phyloP scores from a whole-genome alignment of 2,113 vertebrate genomes.

The Euleptes europaea region DNA sequence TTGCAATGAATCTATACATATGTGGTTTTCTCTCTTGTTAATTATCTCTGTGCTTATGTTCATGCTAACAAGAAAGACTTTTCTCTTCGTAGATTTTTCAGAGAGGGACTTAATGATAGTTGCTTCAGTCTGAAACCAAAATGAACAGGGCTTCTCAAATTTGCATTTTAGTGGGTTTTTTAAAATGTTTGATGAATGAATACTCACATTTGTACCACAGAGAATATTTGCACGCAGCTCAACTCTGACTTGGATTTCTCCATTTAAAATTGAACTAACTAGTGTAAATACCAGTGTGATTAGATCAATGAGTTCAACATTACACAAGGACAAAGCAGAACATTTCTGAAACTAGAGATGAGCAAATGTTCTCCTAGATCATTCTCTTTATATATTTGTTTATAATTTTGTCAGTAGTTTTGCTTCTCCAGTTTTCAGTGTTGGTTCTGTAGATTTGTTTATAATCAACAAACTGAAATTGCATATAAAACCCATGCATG shows the following conservation, averaged over 20 bases:
- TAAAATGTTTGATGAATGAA: constrained; percentile 10
- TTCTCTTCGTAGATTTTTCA: constrained; percentile 20
- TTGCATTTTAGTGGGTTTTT: background rate
- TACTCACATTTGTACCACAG: background rate
- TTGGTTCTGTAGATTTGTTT: too few relatives aligned
- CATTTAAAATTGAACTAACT: background rate
- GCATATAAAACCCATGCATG: too few relatives aligned
- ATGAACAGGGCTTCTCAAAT: constrained; percentile 18
- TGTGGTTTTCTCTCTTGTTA: background rate
- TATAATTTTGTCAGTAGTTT: too few relatives aligned
- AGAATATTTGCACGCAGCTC: background rate
- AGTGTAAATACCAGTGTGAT: background rate
- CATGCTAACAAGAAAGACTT: constrained; percentile 39
- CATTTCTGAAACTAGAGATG: background rate
- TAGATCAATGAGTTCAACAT: background rate
- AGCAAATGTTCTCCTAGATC: background rate
- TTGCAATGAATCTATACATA: background rate
- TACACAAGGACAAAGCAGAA: background rate
- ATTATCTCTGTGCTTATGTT: constrained; percentile 21
- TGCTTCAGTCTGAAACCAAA: constrained; percentile 14
- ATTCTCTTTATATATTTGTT: too few relatives aligned
- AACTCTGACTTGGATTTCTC: background rate
- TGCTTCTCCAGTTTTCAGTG: too few relatives aligned
- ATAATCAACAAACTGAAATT: too few relatives aligned
- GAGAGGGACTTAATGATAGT: constrained; percentile 7